Evolutionary conservation across 2,113 vertebrate genomes (phyloP).

Genomic region (Pangasianodon gigas): DNA sequence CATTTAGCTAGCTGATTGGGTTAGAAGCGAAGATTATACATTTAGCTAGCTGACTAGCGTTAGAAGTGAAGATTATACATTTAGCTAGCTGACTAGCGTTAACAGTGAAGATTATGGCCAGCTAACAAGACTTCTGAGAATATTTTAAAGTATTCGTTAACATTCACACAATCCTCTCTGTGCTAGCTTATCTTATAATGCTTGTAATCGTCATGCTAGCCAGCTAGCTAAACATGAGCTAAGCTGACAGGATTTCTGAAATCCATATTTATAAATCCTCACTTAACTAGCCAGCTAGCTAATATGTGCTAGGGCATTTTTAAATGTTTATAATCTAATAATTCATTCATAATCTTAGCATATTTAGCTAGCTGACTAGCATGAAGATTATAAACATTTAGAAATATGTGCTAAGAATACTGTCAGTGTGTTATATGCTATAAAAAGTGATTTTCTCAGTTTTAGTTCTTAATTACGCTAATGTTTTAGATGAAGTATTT

Average conservation of each 20-base stretch:
- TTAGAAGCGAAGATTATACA: too few relatives aligned
- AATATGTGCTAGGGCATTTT: background rate
- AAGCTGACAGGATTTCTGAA: background rate
- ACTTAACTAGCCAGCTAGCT: background rate
- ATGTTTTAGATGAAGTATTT: background rate
- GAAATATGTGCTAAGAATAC: background rate
- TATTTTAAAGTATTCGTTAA: background rate
- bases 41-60: too few relatives aligned
- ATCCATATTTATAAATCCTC: background rate
- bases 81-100: background rate
- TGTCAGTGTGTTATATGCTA: background rate
- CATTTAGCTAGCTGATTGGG: background rate
- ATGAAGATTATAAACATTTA: background rate
- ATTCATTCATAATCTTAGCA: background rate
- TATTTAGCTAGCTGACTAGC: background rate
- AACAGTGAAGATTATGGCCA: background rate
- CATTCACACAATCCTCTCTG: background rate
- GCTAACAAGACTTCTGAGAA: background rate
- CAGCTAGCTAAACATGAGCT: background rate
- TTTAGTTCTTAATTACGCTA: background rate
- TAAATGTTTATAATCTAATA: background rate
- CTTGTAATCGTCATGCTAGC: background rate
- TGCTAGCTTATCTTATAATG: background rate
- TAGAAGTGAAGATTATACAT: too few relatives aligned
- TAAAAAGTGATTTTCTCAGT: background rate